Conservation (phyloP, 2,888 invertebrate species). For the Thelaira solivaga region DNA sequence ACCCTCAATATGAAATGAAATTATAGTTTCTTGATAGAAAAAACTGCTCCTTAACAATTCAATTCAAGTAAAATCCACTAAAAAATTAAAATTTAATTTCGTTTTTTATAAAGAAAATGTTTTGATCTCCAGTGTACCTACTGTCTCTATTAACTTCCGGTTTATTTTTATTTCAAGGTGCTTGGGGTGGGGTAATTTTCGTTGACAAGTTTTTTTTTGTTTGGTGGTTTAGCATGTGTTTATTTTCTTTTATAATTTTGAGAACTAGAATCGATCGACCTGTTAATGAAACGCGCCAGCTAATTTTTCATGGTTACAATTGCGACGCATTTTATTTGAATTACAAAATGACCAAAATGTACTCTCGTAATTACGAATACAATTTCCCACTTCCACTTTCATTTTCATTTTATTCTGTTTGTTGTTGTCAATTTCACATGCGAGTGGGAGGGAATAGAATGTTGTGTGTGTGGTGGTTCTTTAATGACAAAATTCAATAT, state of each 20-base stretch:
- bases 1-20: too few species aligned
- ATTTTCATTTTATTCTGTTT: background rate
- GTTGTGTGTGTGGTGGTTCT: too few species aligned
- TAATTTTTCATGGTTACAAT: constrained; percentile 1
- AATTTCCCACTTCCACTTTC: constrained; percentile 21
- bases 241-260: constrained; percentile 1
- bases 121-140: background rate
- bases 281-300: constrained; percentile 48
- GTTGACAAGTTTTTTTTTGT: background rate
- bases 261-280: background rate
- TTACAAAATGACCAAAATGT: background rate
- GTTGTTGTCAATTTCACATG: too few species aligned
- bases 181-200: too few species aligned
- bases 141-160: background rate
- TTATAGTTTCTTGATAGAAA: too few species aligned
- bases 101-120: too few species aligned
- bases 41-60: too few species aligned
- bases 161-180: too few species aligned
- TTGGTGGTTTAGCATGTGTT: constrained; percentile 36
- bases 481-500: too few species aligned
- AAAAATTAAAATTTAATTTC: background rate
- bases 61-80: too few species aligned
- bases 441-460: too few species aligned
- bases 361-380: background rate
- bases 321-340: constrained; percentile 39